Base-by-base conservation (phyloP, 2,888 invertebrate species). In the Tortrix viridana region DNA sequence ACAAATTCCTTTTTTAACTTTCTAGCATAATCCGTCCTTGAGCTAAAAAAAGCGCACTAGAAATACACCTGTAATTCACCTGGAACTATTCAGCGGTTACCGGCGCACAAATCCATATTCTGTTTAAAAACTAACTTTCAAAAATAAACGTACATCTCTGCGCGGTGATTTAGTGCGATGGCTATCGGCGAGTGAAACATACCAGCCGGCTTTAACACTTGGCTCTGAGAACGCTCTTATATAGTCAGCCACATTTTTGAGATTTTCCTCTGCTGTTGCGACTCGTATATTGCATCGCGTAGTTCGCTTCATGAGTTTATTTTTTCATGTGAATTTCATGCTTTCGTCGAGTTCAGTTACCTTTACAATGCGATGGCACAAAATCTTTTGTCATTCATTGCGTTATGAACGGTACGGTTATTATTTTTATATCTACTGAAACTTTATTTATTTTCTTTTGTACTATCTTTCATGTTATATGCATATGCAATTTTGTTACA, bases 121-220 rank as follows among this genome's bases (percentile, higher is more conserved):
- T 71, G 70, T 71, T 72, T 71, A 67, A 71, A 72, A 71, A 68
- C 67, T 71, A 71, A 66, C 67, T 74, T 82, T 82, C 72, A 77
- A 83, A 84, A 84, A 85, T 83, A 84, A 80, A 79, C 81, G 74
- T 73, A 37, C 43, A 37, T 38, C 59, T 70, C 68, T 72, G 72
- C 67, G 67, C 65, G 69, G 84, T 86, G 86, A 89, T 90, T 90
- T 89, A 90, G 76, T 80, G 76, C 76, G 78, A 80, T 82, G 77
- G 83, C 78, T 74, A 71, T 74, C 75, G 84, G 69, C 72, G 88
- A 89, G 80, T 88, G 90, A 91, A 75, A 83, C 73, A 84, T 76
- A 77, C 81, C 90, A 89, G 89, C 23, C 57, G 44, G 57, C 7
- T 62, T 63, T 63, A 58, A 52, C 63, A 37, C 63, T 38, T 49